Percentiles rank a stretch among this genome's conserved stretches.
Conservation (phyloP, 2,797 vertebrate species). For the Chrosomus eos region DNA sequence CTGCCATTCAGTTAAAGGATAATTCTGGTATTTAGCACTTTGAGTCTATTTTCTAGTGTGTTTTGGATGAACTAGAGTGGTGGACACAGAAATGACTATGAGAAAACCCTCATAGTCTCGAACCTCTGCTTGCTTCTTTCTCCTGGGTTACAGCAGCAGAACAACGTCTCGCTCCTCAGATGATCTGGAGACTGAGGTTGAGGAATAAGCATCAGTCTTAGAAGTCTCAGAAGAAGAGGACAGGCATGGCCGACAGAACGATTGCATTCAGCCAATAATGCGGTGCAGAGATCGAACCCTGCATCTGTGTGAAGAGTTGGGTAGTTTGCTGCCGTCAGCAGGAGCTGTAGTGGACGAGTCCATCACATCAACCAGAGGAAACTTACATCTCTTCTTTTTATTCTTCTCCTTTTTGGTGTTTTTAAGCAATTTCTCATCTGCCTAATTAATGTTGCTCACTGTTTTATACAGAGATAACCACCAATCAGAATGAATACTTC, state of each 20-base stretch:
- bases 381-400: not conserved
- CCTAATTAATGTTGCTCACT: no score
- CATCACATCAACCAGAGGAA: not conserved
- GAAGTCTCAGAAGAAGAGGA: not conserved
- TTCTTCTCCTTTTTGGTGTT: not conserved
- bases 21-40: no score
- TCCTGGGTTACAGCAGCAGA: no score
- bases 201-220: not conserved
- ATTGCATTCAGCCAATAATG: not conserved
- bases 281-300: not conserved
- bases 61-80: no score
- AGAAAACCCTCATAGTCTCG: not conserved
- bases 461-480: no score
- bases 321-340: not conserved
- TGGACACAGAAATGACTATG: no score
- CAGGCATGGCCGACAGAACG: not conserved
- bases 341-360: not conserved
- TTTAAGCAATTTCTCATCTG: no score
- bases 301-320: not conserved
- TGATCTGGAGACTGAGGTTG: not conserved
- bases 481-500: not conserved
- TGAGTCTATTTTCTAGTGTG: no score
- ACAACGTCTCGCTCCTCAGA: not conserved
- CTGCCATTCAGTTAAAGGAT: no score
- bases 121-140: not conserved